phyloP scores from a whole-genome alignment of 2,888 invertebrate species.

The Drosophila siamana region DNA sequence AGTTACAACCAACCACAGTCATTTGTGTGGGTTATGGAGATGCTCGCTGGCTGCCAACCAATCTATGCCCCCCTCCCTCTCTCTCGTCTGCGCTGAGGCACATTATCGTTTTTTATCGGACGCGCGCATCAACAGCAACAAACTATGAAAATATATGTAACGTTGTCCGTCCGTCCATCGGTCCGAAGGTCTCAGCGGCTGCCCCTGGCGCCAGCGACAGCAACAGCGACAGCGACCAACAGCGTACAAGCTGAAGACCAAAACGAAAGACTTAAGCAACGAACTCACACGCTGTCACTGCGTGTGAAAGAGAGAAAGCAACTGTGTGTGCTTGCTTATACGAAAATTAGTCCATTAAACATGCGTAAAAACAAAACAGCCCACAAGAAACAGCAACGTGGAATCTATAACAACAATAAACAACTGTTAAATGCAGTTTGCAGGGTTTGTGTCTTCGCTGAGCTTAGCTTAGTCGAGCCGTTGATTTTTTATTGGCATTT shows the following conservation, averaged over 20 bases:
- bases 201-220: slow-evolving; percentile 76
- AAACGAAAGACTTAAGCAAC: slow-evolving; percentile 76
- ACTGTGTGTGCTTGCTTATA: slow-evolving; percentile 28
- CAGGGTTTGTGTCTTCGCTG: slow-evolving; percentile 49
- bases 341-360: slow-evolving; percentile 81
- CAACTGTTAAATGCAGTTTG: slow-evolving; percentile 67
- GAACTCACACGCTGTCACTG: slow-evolving; percentile 66
- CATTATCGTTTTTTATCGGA: slow-evolving; percentile 73
- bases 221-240: slow-evolving; percentile 18
- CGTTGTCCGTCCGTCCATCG: slow-evolving; percentile 50
- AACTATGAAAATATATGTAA: slow-evolving; percentile 80
- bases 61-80: background rate
- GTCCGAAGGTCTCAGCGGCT: slow-evolving; percentile 48
- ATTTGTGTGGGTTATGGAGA: slow-evolving; percentile 59
- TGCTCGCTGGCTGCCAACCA: slow-evolving; percentile 3
- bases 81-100: slow-evolving; percentile 45
- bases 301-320: slow-evolving; percentile 62
- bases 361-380: slow-evolving; percentile 73
- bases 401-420: slow-evolving; percentile 47
- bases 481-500: slow-evolving; percentile 82
- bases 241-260: slow-evolving; percentile 6
- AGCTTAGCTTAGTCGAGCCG: slow-evolving; percentile 67
- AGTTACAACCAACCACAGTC: slow-evolving; percentile 9
- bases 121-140: slow-evolving; percentile 75
- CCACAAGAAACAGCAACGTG: slow-evolving; percentile 50